Percentiles rank a stretch among this genome's conserved stretches.
phyloP scores from a whole-genome alignment of 2,888 invertebrate species.

The Clostera curtula region DNA sequence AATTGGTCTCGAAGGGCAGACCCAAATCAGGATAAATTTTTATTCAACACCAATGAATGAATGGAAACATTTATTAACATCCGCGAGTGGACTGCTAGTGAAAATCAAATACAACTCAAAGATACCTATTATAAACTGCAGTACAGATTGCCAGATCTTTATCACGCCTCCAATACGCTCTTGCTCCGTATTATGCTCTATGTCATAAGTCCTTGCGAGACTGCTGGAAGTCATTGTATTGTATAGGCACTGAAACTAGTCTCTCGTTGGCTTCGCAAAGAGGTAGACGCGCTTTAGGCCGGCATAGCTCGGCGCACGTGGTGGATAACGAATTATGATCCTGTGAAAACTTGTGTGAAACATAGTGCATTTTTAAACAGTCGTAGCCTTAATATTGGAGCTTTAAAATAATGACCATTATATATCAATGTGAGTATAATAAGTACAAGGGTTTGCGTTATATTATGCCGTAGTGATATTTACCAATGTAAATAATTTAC shows the following conservation, averaged over 20 bases:
- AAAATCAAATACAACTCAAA: too few relatives aligned
- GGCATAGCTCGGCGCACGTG: constrained; percentile 22
- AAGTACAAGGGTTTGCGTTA: constrained; percentile 9
- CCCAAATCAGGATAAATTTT: too few relatives aligned
- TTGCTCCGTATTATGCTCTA: constrained; percentile 36
- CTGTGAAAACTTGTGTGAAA: constrained; percentile 16
- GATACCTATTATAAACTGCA: too few relatives aligned
- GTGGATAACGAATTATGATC: constrained; percentile 20
- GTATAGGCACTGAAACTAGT: constrained; percentile 30
- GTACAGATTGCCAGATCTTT: too few relatives aligned
- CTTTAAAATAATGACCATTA: constrained; percentile 5
- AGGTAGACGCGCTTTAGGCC: constrained; percentile 19
- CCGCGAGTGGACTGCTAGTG: too few relatives aligned
- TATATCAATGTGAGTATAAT: constrained; percentile 11
- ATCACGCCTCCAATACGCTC: too few relatives aligned
- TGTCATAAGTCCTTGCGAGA: constrained; percentile 50
- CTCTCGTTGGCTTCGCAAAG: constrained; percentile 24
- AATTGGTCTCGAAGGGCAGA: too few relatives aligned
- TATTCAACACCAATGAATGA: too few relatives aligned
- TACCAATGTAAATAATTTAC: too few relatives aligned
- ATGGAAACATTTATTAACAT: too few relatives aligned
- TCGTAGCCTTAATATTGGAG: constrained; percentile 5
- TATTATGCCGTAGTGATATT: too few relatives aligned
- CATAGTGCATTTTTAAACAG: constrained; percentile 5
- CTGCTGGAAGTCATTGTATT: constrained; percentile 24